phyloP scores from a whole-genome alignment of 2,113 vertebrate genomes.

The Butorides virescens region DNA sequence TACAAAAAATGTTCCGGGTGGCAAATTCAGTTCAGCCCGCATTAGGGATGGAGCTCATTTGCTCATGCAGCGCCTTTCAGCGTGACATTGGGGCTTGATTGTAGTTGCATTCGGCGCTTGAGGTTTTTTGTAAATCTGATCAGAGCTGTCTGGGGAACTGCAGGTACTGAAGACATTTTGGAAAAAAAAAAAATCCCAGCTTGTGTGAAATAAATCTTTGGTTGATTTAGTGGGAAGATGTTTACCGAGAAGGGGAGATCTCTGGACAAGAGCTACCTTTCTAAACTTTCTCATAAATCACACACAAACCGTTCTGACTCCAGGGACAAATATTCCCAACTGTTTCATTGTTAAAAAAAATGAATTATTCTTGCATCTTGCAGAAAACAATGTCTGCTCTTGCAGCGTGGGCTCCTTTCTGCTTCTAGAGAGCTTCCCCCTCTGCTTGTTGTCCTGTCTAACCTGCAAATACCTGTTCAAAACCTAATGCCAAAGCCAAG shows the following conservation, averaged over 20 bases:
- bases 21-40: background rate
- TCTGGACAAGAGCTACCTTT: background rate
- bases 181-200: background rate
- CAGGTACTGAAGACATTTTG: background rate
- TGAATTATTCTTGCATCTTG: background rate
- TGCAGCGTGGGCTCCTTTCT: background rate
- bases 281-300: background rate
- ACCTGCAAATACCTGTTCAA: background rate
- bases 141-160: background rate
- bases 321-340: background rate
- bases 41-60: background rate
- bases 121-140: background rate
- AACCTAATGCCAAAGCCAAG: background rate
- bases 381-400: background rate
- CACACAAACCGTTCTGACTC: background rate
- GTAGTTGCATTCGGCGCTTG: background rate
- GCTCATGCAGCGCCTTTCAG: background rate
- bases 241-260: background rate
- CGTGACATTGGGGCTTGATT: background rate
- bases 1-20: background rate
- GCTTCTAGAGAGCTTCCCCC: background rate
- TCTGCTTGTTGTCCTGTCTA: background rate
- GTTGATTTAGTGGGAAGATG: background rate
- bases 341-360: background rate
- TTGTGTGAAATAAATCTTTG: background rate